Base-by-base conservation (phyloP, 2,888 invertebrate genomes). In the Charanyca ferruginea region DNA sequence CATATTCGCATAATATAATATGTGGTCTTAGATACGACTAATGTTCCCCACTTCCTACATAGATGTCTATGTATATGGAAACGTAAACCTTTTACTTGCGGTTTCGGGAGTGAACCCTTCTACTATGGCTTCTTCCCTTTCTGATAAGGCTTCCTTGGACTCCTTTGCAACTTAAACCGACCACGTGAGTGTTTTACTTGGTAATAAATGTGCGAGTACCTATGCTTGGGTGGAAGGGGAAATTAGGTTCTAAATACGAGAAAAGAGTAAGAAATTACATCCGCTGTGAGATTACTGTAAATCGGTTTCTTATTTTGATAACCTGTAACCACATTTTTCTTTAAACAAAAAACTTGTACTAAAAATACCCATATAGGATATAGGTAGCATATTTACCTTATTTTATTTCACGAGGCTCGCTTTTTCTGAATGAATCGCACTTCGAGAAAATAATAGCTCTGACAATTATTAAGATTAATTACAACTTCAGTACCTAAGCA, bases 391-490 rank as follows among this genome's bases (percentile, higher is more conserved):
- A 44, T 32, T 2, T 11, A 32, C 32, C 11, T 32, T 9, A 11
- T 32, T 32, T 38, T 1, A 42, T 20, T 42, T 9, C 35, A 32
- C 58, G 13, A 47, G 28, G 9, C 32, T 13, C 2, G 7, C 25
- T 35, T 38, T 45, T 52, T 47, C 20, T n/a, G 28, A 32, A 45
- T 8, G 16, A 18, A 38, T 23, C 11, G 48, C 23, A 28, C 44
- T 66, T 35, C 16, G n/a, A 22, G 18, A 28, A 49, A 65, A 58
- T 58, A 58, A 70, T 32, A 42, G 16, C 51, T 41, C 25, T 16
- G 28, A 61, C 35, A 58, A 61, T 49, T 28, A 62, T 61, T 58
- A 61, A 42, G 41, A 57, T 66, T 44, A 57, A 72, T 68, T 68
- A 55, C 51, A 54, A 47, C 45, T 55, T 57, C 28, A 60, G 61